Conservation (phyloP, 1,140 invertebrate species). For the Brachionus rotundiformis region DNA sequence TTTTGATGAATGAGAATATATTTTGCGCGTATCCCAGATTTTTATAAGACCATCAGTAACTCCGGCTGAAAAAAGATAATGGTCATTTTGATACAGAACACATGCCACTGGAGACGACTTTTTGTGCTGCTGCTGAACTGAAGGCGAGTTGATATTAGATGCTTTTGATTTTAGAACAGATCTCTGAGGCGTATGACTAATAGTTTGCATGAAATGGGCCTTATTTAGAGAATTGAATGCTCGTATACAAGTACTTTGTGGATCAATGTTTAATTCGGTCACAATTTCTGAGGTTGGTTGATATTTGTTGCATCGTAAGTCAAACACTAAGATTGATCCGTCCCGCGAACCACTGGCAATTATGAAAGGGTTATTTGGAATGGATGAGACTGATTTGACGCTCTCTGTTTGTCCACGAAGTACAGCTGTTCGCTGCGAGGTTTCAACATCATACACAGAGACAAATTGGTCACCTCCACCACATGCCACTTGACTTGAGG, state of each 20-base stretch:
- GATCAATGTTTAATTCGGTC: neutral
- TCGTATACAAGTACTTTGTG: slow-evolving; percentile 3
- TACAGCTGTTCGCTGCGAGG: neutral
- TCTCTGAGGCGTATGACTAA: neutral
- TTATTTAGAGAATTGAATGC: slow-evolving; percentile 5
- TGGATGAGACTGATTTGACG: slow-evolving; percentile 20
- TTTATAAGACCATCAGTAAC: slow-evolving; percentile 39
- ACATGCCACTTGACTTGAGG: slow-evolving; percentile 36
- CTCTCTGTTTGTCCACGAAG: slow-evolving; percentile 42
- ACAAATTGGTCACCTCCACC: slow-evolving; percentile 39
- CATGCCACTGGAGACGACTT: slow-evolving; percentile 40
- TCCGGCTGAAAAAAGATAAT: slow-evolving; percentile 24
- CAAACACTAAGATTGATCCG: slow-evolving; percentile 35
- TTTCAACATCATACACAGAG: slow-evolving; percentile 18
- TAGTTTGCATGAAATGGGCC: slow-evolving; percentile 23
- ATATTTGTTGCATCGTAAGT: slow-evolving; percentile 41
- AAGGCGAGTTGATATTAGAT: neutral
- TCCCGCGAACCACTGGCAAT: slow-evolving; percentile 36
- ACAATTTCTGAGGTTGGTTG: slow-evolving; percentile 36
- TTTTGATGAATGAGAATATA: neutral
- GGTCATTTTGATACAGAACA: slow-evolving; percentile 46
- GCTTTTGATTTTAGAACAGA: slow-evolving; percentile 15
- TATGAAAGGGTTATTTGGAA: slow-evolving; percentile 20
- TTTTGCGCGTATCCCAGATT: slow-evolving; percentile 39
- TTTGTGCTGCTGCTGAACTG: neutral